These are phyloP conservation scores for Athetis lepigone DNA, from an alignment of 2,888 invertebrate genomes.

Conservation along the genomic window DNA sequence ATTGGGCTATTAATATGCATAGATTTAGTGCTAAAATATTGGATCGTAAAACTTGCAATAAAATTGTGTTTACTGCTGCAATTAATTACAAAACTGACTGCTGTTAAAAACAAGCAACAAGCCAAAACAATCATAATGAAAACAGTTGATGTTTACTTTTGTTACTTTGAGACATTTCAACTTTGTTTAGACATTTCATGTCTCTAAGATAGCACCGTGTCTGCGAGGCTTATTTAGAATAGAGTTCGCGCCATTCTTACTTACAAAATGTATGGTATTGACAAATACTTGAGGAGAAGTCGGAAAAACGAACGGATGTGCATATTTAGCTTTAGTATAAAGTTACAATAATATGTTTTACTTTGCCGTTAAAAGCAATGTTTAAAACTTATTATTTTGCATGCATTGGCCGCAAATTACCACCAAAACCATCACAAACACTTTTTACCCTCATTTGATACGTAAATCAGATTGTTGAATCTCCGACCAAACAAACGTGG, in stretches of 20 bases:
- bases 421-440: constrained; percentile 5
- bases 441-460: constrained; percentile 2
- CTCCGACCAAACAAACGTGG: constrained; percentile 33
- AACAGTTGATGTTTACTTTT: constrained; percentile 1
- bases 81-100: constrained; percentile 9
- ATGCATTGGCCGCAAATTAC: neutral
- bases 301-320: no score
- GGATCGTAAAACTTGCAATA: constrained; percentile 17
- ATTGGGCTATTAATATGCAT: neutral
- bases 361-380: no score
- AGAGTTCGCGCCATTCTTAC: no score
- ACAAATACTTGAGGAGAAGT: no score
- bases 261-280: no score
- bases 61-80: constrained; percentile 23
- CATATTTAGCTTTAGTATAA: no score
- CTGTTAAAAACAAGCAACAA: constrained; percentile 6
- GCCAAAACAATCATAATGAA: neutral
- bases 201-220: no score
- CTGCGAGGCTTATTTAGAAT: no score
- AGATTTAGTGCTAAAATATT: constrained; percentile 7
- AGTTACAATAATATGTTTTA: no score
- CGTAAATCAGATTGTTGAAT: constrained; percentile 21
- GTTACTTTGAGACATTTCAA: no score
- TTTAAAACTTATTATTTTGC: neutral
- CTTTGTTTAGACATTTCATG: no score